Evolutionary conservation across 2,888 invertebrate species (phyloP).

Genomic region (Tupiocoris notatus): DNA sequence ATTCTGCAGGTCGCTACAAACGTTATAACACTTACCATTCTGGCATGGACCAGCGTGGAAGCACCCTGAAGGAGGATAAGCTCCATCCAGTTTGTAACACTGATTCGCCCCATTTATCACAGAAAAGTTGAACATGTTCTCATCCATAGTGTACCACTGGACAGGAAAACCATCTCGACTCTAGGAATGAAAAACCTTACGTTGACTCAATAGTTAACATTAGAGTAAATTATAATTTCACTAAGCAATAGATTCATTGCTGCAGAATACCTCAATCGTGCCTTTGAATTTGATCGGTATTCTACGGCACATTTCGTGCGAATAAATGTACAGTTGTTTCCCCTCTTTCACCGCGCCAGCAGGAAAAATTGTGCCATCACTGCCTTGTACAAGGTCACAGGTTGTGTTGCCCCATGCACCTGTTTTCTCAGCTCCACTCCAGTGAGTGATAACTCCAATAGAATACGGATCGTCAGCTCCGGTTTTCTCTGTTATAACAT

Average conservation of each 20-base stretch:
- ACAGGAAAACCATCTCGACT: conserved; percentile 46
- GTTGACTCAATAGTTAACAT: too few relatives aligned
- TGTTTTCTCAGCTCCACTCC: conserved; percentile 37
- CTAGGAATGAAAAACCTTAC: conserved; percentile 35
- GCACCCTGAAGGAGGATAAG: conserved; percentile 37
- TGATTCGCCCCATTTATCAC: conserved; percentile 13
- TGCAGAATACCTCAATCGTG: conserved; percentile 31
- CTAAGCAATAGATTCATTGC: neutral
- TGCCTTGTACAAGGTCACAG: conserved; percentile 41
- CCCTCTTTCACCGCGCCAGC: conserved; percentile 43
- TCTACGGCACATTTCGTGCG: conserved; percentile 44
- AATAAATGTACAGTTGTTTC: conserved; percentile 42
- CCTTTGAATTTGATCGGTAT: conserved; percentile 44
- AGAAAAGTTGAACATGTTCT: conserved; percentile 42
- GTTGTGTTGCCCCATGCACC: conserved; percentile 44
- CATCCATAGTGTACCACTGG: conserved; percentile 40
- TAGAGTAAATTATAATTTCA: neutral
- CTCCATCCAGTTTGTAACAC: conserved; percentile 39
- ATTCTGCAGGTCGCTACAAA: too few relatives aligned
- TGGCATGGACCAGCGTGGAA: conserved; percentile 44
- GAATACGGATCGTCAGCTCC: conserved; percentile 39
- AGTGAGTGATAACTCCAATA: conserved; percentile 41
- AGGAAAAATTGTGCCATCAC: conserved; percentile 46
- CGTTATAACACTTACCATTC: conserved; percentile 29
- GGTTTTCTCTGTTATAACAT: conserved; percentile 44